phyloP scores from a whole-genome alignment of 2,797 vertebrate genomes.

The Rhabdophis nuchalis region DNA sequence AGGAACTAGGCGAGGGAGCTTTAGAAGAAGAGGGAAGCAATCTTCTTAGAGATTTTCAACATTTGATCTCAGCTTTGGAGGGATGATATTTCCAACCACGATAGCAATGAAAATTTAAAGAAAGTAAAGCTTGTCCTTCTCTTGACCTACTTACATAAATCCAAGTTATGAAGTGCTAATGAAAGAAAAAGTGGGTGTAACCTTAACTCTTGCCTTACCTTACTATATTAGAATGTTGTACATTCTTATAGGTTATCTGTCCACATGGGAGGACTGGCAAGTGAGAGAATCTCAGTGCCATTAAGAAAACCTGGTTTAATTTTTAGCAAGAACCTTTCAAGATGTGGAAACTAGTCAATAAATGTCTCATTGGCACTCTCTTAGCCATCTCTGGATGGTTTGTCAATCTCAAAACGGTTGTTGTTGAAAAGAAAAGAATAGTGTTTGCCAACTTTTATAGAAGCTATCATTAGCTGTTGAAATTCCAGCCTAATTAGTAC shows the following conservation, averaged over 20 bases:
- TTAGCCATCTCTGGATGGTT: conserved; percentile 55
- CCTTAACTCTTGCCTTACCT: neutral
- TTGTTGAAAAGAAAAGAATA: conserved; percentile 36
- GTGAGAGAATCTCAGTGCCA: conserved; percentile 60
- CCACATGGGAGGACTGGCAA: conserved; percentile 29
- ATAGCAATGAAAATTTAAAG: neutral
- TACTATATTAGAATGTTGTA: neutral
- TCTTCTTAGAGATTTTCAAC: neutral
- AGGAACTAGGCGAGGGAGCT: neutral
- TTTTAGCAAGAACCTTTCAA: conserved; percentile 70
- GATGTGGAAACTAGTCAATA: conserved; percentile 70
- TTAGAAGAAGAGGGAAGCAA: neutral
- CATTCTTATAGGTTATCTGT: conserved; percentile 52
- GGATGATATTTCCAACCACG: neutral
- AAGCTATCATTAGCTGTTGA: neutral
- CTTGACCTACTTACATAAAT: conserved; percentile 1
- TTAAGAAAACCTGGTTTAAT: conserved; percentile 56
- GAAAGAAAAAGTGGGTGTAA: conserved; percentile 4
- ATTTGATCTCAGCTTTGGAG: neutral
- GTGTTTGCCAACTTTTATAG: neutral
- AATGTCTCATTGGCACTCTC: conserved; percentile 67
- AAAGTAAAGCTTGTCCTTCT: neutral
- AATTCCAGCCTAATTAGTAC: neutral
- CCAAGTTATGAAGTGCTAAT: neutral
- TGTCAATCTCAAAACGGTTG: conserved; percentile 56